These are phyloP conservation scores for Apeltes quadracus DNA, from an alignment of 2,113 vertebrate species.

Conservation along the genomic window DNA sequence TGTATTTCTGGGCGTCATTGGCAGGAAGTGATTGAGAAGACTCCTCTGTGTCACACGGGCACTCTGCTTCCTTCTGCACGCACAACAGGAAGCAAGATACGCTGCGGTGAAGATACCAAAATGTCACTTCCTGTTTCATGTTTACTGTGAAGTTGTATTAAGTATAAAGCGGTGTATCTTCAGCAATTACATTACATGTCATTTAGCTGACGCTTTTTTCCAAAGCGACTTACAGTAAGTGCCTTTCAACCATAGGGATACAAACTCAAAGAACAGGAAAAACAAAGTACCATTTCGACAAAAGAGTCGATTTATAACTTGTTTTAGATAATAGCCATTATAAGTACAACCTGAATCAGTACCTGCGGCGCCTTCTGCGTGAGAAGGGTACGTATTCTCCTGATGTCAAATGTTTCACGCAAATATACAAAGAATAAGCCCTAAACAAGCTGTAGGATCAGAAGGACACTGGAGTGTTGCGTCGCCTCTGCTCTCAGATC, in stretches of 20 bases:
- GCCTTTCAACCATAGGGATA: too few species aligned
- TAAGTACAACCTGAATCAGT: too few species aligned
- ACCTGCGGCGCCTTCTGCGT: too few species aligned
- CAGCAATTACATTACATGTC: too few species aligned
- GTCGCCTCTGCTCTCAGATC: conserved; percentile 10
- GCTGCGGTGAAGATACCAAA: conserved; percentile 29
- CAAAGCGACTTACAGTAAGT: too few species aligned
- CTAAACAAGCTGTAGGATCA: conserved; percentile 1
- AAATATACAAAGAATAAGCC: neutral
- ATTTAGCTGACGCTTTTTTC: too few species aligned
- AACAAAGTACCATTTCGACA: too few species aligned
- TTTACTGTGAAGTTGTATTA: neutral
- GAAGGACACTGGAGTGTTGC: neutral
- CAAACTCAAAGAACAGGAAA: too few species aligned
- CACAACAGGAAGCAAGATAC: conserved; percentile 55
- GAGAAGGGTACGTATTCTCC: too few species aligned
- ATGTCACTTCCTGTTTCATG: conserved; percentile 58
- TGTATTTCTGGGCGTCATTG: neutral
- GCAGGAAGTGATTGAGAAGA: conserved; percentile 33
- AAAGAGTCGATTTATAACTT: too few species aligned
- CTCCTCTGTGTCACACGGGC: conserved; percentile 23
- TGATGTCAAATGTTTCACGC: too few species aligned
- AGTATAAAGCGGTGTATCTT: neutral
- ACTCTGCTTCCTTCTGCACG: neutral
- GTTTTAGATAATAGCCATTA: too few species aligned